phyloP scores from a whole-genome alignment of 2,113 vertebrate species.

The Kobus ellipsiprymnus region DNA sequence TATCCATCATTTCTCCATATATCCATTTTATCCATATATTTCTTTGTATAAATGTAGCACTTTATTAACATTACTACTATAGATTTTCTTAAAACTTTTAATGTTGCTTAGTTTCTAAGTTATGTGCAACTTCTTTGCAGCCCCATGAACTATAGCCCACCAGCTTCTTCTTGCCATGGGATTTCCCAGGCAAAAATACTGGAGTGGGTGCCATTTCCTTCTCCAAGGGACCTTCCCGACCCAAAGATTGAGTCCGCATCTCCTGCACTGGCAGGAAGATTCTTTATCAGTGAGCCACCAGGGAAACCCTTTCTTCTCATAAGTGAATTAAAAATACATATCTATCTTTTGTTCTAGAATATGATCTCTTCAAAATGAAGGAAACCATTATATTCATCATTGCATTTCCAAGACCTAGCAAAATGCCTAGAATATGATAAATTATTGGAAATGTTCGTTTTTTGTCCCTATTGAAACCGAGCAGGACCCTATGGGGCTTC shows the following conservation, averaged over 20 bases:
- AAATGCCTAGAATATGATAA: background rate
- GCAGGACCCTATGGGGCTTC: background rate
- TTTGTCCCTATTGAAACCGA: background rate
- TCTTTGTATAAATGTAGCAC: background rate
- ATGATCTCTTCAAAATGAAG: background rate
- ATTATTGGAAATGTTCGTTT: background rate
- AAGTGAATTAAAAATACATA: background rate
- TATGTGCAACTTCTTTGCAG: background rate
- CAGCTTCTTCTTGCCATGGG: background rate
- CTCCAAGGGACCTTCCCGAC: rapidly evolving
- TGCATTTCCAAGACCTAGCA: background rate
- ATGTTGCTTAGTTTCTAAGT: background rate
- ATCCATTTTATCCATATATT: background rate
- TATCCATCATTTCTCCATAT: background rate
- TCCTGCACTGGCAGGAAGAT: background rate
- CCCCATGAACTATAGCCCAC: background rate
- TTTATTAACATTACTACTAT: background rate
- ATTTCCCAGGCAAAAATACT: background rate
- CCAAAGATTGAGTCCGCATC: background rate
- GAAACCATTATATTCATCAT: background rate
- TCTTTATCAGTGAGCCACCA: background rate
- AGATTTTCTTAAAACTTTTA: background rate
- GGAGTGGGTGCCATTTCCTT: background rate
- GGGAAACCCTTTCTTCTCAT: background rate
- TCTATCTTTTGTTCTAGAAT: background rate